Percentiles rank a stretch among this genome's conserved stretches.
These are phyloP conservation scores for Tromatobia lineatoria DNA, from an alignment of 2,888 invertebrate species.

Conservation along the genomic window DNA sequence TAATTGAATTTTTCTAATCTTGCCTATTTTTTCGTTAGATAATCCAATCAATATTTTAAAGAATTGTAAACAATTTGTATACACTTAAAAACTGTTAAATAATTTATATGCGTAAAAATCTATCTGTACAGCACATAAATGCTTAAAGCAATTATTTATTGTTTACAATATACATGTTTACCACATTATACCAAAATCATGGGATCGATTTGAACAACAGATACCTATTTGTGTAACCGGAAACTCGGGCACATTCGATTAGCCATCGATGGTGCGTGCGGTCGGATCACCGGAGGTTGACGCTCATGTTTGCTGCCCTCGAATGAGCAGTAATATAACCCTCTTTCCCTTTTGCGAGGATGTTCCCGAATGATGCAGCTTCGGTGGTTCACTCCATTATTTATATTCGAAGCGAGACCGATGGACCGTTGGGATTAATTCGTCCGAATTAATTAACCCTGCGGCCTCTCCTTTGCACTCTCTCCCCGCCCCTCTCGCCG, in stretches of 20 bases:
- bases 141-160: no score
- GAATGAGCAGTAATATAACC: conserved; percentile 1
- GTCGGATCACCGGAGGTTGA: background rate
- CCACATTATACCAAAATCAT: background rate
- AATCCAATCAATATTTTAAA: no score
- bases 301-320: background rate
- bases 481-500: background rate
- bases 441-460: conserved; percentile 62
- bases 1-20: no score
- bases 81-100: no score
- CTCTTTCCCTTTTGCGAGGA: background rate
- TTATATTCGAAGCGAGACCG: conserved; percentile 60
- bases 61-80: no score
- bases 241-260: background rate
- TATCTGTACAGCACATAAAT: no score
- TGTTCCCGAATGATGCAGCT: conserved; percentile 2
- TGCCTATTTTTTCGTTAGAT: no score
- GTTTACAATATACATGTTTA: background rate
- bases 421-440: conserved; percentile 61
- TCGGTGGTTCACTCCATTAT: conserved; percentile 47
- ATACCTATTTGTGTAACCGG: conserved; percentile 10
- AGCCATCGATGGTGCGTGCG: background rate
- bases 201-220: background rate
- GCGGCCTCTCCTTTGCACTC: conserved; percentile 2
- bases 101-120: no score